These are phyloP conservation scores for Maccullochella peelii DNA, from an alignment of 2,113 vertebrate genomes.

Conservation along the genomic window DNA sequence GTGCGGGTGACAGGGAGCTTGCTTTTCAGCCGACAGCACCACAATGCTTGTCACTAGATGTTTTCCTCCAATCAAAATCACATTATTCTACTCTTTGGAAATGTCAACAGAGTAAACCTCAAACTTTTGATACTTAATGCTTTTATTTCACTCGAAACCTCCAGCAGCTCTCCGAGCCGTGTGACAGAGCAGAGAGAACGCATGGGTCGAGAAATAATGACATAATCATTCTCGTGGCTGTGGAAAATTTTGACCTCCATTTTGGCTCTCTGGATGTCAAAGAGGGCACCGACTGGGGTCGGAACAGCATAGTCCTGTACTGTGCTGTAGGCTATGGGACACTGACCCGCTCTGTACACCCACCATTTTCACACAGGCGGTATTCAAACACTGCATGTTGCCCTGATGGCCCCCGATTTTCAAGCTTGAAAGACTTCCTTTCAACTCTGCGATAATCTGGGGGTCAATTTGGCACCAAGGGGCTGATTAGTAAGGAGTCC, in stretches of 20 bases:
- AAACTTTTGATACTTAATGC: conserved; percentile 50
- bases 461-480: conserved; percentile 35
- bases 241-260: conserved; percentile 69
- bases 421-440: conserved; percentile 33
- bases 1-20: conserved; percentile 59
- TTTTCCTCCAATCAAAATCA: conserved; percentile 60
- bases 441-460: conserved; percentile 22
- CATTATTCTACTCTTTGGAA: conserved; percentile 65
- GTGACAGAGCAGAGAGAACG: conserved; percentile 9
- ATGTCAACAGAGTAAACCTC: conserved; percentile 63
- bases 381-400: conserved; percentile 11
- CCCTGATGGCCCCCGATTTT: not conserved
- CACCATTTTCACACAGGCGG: conserved; percentile 73
- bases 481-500: conserved; percentile 23
- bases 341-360: conserved; percentile 50
- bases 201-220: conserved; percentile 24
- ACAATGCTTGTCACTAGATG: conserved; percentile 73
- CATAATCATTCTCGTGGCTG: conserved; percentile 40
- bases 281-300: conserved; percentile 36
- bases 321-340: conserved; percentile 46
- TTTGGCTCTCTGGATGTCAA: conserved; percentile 37
- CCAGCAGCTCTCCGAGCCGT: conserved; percentile 1
- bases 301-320: conserved; percentile 27
- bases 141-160: conserved; percentile 17
- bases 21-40: conserved; percentile 60